Conservation (phyloP, 2,888 invertebrate species). For the Idaea aversata region DNA sequence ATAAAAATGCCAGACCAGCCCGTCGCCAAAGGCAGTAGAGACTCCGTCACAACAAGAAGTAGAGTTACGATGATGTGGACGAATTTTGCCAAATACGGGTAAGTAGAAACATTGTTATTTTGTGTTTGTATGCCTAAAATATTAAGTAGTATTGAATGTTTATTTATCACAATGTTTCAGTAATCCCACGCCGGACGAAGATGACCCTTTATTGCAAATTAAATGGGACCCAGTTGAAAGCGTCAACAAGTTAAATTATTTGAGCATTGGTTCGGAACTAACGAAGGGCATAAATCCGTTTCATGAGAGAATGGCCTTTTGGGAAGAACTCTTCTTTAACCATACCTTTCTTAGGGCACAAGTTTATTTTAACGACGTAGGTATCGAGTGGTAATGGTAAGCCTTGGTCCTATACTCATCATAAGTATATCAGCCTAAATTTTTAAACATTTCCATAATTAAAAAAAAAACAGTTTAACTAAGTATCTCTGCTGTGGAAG, state of each 20-base stretch:
- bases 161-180: slow-evolving; percentile 42
- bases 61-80: slow-evolving; percentile 73
- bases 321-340: slow-evolving; percentile 65
- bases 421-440: background rate
- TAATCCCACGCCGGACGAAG: slow-evolving; percentile 65
- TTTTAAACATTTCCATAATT: too few relatives aligned
- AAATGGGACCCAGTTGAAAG: slow-evolving; percentile 68
- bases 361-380: slow-evolving; percentile 61
- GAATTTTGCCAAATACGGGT: slow-evolving; percentile 76
- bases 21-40: slow-evolving; percentile 55
- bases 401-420: background rate
- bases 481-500: background rate
- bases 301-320: slow-evolving; percentile 67
- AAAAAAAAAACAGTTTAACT: background rate
- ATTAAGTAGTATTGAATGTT: too few relatives aligned
- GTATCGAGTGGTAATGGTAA: slow-evolving; percentile 54
- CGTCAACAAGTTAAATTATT: slow-evolving; percentile 58
- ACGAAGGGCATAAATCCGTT: slow-evolving; percentile 70
- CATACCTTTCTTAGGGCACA: slow-evolving; percentile 54
- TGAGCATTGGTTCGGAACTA: slow-evolving; percentile 65
- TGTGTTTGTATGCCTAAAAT: too few relatives aligned
- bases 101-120: slow-evolving; percentile 24
- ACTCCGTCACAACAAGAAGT: slow-evolving; percentile 56
- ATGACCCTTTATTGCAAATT: slow-evolving; percentile 62
- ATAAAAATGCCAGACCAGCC: slow-evolving; percentile 40